phyloP scores from a whole-genome alignment of 2,888 invertebrate species.

The Chorisops tibialis region DNA sequence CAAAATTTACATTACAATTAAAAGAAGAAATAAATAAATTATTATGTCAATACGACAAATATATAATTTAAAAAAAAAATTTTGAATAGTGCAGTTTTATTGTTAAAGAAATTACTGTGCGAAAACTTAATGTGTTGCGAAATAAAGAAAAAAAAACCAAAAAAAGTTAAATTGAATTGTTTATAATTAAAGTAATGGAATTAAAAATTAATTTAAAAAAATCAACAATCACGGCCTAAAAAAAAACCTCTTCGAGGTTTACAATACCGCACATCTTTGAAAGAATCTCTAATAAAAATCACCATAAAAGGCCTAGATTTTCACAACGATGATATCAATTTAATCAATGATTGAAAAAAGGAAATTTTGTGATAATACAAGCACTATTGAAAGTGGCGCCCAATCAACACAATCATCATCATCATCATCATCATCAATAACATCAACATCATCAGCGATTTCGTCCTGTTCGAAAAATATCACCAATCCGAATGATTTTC shows the following conservation, averaged over 20 bases:
- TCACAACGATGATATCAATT: not conserved
- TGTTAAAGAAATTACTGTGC: too few relatives aligned
- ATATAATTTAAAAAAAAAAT: too few relatives aligned
- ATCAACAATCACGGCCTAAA: slow-evolving; percentile 35
- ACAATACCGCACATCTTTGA: slow-evolving; percentile 25
- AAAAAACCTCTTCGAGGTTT: slow-evolving; percentile 38
- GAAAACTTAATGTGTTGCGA: not conserved
- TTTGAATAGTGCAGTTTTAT: too few relatives aligned
- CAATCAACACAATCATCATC: not conserved
- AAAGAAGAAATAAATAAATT: too few relatives aligned
- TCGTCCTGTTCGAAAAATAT: not conserved
- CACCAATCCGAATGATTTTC: not conserved
- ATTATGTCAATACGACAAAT: too few relatives aligned
- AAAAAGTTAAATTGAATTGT: not conserved
- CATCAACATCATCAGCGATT: not conserved
- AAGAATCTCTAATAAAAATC: not conserved
- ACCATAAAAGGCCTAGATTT: not conserved
- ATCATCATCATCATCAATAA: not conserved
- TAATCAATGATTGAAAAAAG: slow-evolving; percentile 1
- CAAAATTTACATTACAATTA: too few relatives aligned
- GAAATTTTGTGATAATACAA: slow-evolving; percentile 11
- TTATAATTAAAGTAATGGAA: not conserved
- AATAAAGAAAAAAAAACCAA: not conserved
- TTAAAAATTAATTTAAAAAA: slow-evolving; percentile 3
- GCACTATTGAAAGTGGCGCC: slow-evolving; percentile 7